Conservation (phyloP, 2,797 vertebrate genomes). For the Furcifer pardalis region DNA sequence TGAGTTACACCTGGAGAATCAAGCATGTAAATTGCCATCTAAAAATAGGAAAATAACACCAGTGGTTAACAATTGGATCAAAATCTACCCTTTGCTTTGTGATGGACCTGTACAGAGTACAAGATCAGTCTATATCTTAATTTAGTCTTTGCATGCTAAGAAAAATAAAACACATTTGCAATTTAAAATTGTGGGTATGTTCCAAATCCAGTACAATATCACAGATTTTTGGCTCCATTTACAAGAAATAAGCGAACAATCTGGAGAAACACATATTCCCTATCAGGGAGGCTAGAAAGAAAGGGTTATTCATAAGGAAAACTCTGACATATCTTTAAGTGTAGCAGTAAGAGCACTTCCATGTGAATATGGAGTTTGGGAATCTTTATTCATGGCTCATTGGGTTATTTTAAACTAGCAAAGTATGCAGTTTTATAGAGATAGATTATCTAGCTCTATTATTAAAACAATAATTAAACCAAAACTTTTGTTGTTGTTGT, state of each 20-base stretch:
- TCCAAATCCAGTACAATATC: neutral
- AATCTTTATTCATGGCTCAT: slow-evolving; percentile 35
- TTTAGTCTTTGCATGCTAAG: neutral
- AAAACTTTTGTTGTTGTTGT: slow-evolving; percentile 51
- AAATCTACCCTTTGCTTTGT: neutral
- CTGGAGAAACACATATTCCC: neutral
- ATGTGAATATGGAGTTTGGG: slow-evolving; percentile 28
- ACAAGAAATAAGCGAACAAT: neutral
- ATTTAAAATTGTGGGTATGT: neutral
- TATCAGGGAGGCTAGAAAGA: no score
- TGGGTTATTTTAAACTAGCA: slow-evolving; percentile 46
- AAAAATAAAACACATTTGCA: neutral
- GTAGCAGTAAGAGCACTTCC: slow-evolving; percentile 8
- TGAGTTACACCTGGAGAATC: neutral
- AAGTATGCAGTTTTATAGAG: slow-evolving; percentile 42
- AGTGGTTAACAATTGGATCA: neutral
- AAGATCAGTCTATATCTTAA: neutral
- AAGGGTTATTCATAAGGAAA: neutral
- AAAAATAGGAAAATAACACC: neutral
- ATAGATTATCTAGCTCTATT: slow-evolving; percentile 39
- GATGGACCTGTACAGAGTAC: neutral
- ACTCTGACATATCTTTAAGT: slow-evolving; percentile 13
- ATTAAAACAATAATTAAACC: slow-evolving; percentile 45
- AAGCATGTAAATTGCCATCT: neutral
- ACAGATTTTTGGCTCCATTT: neutral